Base-by-base conservation (phyloP, 2,888 invertebrate genomes). In the Drosophila basisetae region DNA sequence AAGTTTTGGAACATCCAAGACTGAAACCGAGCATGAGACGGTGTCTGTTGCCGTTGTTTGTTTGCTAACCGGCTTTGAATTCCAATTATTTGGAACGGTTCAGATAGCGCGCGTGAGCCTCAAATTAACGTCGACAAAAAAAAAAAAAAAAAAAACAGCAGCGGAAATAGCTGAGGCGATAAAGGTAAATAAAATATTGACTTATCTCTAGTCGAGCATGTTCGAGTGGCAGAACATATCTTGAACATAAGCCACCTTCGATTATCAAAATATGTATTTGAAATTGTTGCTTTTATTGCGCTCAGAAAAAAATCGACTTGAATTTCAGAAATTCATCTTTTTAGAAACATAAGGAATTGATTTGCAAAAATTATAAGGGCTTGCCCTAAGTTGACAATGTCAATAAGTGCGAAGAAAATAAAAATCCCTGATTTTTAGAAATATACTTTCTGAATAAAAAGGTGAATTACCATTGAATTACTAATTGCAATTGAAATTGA, bases 131-230 rank as follows among this genome's bases (percentile, higher is more conserved):
- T 56, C 54, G 70, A 35, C 35, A 35, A 35, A 35, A 35, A 11
- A 33, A 30, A 30, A 7, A 28, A 11, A 39, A 39, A 1, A 18
- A 22, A 5, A 25, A 35, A 59, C 65, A 61, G 56, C 80, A 89
- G 81, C 85, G 85, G 91, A 86, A 90, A 86, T 90, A 89, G 87
- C 84, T 76, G 64, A 77, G 73, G 76, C 89, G 89, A 86, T 90
- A 90, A 81, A 74, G 75, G 73, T 68, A 73, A 89, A 86, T 89
- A 79, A 89, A 80, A 49, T 43, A 71, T 16, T 4, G 6, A 0
- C 0, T 13, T 47, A 47, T 6, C 41, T 41, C n/a, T 41, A 10
- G 11, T 11, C 5, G 41, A 5, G 22, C 2, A 43, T 41, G 10
- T 41, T 10, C 22, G 47, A 22, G 7, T 4, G 0, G 13, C 7